Evolutionary conservation across 1,140 invertebrate genomes (phyloP).

Genomic region (Antheraea mylitta): DNA sequence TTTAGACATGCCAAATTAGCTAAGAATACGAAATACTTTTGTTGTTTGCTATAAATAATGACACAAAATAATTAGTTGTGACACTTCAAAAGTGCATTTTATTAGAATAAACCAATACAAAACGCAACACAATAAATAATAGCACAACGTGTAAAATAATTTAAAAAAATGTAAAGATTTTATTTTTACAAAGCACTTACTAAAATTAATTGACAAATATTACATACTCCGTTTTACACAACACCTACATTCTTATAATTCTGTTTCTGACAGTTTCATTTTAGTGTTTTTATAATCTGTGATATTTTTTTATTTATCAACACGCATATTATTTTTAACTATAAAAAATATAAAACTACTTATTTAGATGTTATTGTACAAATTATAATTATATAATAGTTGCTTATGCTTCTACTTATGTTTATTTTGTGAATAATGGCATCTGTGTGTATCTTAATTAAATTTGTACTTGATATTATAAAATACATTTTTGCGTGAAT

Average conservation of each 20-base stretch:
- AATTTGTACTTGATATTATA: slow-evolving; percentile 42
- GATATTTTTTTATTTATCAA: background rate
- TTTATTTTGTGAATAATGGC: slow-evolving; percentile 51
- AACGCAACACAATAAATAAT: slow-evolving; percentile 30
- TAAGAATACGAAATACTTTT: too few species aligned
- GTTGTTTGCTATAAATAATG: slow-evolving; percentile 16
- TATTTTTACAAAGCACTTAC: background rate
- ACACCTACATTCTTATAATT: background rate
- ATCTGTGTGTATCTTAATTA: slow-evolving; percentile 33
- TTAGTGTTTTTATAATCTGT: background rate
- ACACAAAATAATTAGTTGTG: slow-evolving; percentile 34
- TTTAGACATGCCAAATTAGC: too few species aligned
- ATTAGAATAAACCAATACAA: slow-evolving; percentile 58
- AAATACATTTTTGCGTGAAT: slow-evolving; percentile 23
- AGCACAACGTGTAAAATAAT: slow-evolving; percentile 51
- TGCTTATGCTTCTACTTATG: background rate
- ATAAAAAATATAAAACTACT: too few species aligned
- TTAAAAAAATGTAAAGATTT: slow-evolving; percentile 17
- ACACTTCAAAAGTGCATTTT: slow-evolving; percentile 70
- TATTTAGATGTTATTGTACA: background rate
- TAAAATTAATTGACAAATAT: background rate
- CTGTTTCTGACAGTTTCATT: background rate
- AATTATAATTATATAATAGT: background rate
- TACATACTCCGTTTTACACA: too few species aligned
- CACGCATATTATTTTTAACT: background rate